phyloP scores from a whole-genome alignment of 2,797 vertebrate species.

The Propithecus deckenii region DNA sequence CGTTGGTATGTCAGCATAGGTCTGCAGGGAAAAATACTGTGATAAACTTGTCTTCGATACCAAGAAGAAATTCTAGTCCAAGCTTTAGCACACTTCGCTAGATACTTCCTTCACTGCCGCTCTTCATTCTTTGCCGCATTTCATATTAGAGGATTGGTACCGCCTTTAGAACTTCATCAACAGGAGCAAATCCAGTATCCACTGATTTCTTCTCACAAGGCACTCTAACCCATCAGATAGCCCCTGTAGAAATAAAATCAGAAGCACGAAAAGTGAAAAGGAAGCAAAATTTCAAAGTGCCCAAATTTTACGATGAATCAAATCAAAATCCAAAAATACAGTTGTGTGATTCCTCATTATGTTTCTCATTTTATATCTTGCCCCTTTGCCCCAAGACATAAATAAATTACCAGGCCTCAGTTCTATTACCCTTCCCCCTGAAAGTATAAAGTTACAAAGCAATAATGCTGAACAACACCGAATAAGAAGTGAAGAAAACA shows the following conservation, averaged over 20 bases:
- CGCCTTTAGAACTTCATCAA: conserved; percentile 70
- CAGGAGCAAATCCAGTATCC: conserved; percentile 72
- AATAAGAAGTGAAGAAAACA: not conserved
- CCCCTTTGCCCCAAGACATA: not conserved
- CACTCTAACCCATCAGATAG: conserved; percentile 95
- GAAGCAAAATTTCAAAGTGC: not conserved
- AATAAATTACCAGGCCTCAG: not conserved
- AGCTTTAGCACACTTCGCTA: not conserved
- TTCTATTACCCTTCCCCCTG: not conserved
- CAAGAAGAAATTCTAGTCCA: not conserved
- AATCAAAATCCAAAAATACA: not conserved
- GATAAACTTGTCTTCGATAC: conserved; percentile 6
- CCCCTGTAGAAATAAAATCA: conserved; percentile 87
- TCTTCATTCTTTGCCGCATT: not conserved
- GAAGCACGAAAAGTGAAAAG: conserved; percentile 26
- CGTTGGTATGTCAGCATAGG: not conserved
- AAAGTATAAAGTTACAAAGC: conserved; percentile 10
- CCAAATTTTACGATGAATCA: not conserved
- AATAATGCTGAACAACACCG: not conserved
- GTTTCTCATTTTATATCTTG: not conserved
- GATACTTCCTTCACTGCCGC: not conserved
- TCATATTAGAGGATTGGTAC: not conserved
- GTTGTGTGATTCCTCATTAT: not conserved
- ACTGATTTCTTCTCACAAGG: conserved; percentile 53
- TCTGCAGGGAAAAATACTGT: conserved; percentile 57